These are phyloP conservation scores for Paratrypauchen microcephalus DNA, from an alignment of 2,797 vertebrate genomes.

Conservation along the genomic window DNA sequence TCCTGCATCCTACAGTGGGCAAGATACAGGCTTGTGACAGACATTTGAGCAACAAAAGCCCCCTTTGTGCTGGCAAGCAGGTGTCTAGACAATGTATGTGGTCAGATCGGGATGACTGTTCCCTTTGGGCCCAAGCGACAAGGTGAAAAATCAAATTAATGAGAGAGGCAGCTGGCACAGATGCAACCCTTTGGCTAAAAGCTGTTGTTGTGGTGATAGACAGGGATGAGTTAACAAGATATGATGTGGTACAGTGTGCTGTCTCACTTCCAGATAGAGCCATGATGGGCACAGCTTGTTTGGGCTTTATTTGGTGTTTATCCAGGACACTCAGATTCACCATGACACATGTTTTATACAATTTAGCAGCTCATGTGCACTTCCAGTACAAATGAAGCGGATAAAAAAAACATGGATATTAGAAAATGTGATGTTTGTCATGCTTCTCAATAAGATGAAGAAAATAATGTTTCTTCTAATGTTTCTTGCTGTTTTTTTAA, in stretches of 20 bases:
- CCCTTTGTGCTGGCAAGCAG: slow-evolving; percentile 41
- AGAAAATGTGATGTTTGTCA: not conserved
- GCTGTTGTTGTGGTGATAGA: slow-evolving; percentile 60
- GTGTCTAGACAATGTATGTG: slow-evolving; percentile 50
- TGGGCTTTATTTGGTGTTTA: slow-evolving; percentile 8
- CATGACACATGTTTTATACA: slow-evolving; percentile 2
- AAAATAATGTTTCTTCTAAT: too few relatives aligned
- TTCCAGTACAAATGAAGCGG: slow-evolving; percentile 15
- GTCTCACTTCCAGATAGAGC: slow-evolving; percentile 34
- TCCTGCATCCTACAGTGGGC: slow-evolving; percentile 11
- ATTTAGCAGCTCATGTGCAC: not conserved
- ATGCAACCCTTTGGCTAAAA: slow-evolving; percentile 49
- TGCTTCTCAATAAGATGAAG: not conserved
- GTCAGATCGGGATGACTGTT: slow-evolving; percentile 39
- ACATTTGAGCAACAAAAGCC: slow-evolving; percentile 32
- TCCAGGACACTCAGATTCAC: slow-evolving; percentile 15
- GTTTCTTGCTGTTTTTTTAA: too few relatives aligned
- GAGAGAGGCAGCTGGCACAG: slow-evolving; percentile 60
- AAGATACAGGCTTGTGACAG: slow-evolving; percentile 9
- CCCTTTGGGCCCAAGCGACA: slow-evolving; percentile 26
- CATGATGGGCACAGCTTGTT: slow-evolving; percentile 20
- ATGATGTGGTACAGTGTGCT: slow-evolving; percentile 44
- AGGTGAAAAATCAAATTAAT: slow-evolving; percentile 69
- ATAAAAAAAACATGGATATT: slow-evolving; percentile 1
- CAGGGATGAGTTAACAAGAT: slow-evolving; percentile 56